A percentile compares a stretch with the other conserved stretches of the same genome.
Conservation (phyloP, 1,140 invertebrate species). For the Akabosia matsudoensis region DNA sequence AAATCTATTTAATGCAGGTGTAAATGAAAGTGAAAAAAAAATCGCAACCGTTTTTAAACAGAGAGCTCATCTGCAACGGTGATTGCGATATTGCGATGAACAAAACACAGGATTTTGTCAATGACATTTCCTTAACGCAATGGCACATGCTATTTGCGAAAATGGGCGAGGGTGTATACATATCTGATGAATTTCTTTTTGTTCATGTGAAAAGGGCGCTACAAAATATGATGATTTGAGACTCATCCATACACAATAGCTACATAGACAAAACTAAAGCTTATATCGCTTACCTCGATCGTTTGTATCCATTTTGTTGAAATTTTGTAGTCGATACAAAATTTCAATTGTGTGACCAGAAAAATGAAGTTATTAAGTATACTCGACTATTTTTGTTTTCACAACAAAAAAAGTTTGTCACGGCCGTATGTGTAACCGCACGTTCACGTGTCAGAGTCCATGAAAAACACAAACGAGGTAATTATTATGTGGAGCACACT, state of each 20-base stretch:
- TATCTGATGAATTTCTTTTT: no score
- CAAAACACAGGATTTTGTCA: not conserved
- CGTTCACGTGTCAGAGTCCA: not conserved
- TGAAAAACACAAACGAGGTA: no score
- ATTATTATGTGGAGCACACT: no score
- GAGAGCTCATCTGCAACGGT: not conserved
- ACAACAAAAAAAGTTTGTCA: no score
- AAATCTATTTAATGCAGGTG: not conserved
- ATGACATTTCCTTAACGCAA: not conserved
- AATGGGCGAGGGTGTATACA: no score
- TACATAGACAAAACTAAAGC: no score
- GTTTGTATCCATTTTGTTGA: conserved; percentile 15
- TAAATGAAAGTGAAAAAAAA: conserved; percentile 12
- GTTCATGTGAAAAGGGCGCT: no score
- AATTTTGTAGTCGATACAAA: not conserved
- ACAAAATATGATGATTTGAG: no score
- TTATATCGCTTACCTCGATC: conserved; percentile 19
- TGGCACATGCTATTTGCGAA: not conserved
- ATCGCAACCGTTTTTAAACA: not conserved
- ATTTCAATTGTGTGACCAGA: no score
- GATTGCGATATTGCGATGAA: not conserved
- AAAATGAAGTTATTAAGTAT: not conserved
- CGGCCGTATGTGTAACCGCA: not conserved
- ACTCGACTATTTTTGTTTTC: not conserved
- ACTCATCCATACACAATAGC: no score